Evolutionary conservation across 2,888 invertebrate genomes (phyloP), one percentile per base, ranked within the genome.

Genomic region (Furcula furcula): DNA sequence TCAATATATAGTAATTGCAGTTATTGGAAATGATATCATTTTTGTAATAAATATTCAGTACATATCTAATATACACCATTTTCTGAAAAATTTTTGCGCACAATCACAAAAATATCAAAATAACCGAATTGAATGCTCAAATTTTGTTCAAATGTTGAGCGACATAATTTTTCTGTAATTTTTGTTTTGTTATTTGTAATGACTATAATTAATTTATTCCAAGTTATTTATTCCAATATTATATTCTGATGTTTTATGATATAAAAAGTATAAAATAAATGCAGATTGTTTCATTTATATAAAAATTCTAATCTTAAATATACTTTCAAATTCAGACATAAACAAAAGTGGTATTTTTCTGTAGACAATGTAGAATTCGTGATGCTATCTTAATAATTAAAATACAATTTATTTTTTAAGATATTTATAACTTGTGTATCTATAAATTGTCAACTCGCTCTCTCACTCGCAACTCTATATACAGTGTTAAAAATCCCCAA

Each of bases 211-310:
- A 7, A n/a, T n/a, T n/a, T 25, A 13, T 13, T 25, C 2, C 4
- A 56, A 66, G 68, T 70, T 2, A 21, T 36, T 54, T 26, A 49
- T 66, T 78, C 55, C 64, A 61, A 76, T 76, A 63, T 76, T 76
- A 81, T 84, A 86, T 85, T 86, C 80, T 81, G 82, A 87, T 84
- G 85, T 84, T 85, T 69, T 83, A 68, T 73, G 74, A 73, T 76
- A 80, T 71, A 75, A 73, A 34, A 70, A n/a, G n/a, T n/a, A 68
- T 45, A 53, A 47, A 48, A 18, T 28, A 46, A 22, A 21, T 14
- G 44, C 32, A n/a, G n/a, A n/a, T 32, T 51, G 70, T 78, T 78
- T 80, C 52, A 73, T 70, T 76, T 57, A n/a, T n/a, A n/a, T n/a
- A n/a, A n/a, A n/a, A n/a, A n/a, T n/a, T n/a, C n/a, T n/a, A n/a